Evolutionary conservation across 1,140 invertebrate species (phyloP), one percentile per base, ranked within the genome.

Genomic region (Conus betulinus): DNA sequence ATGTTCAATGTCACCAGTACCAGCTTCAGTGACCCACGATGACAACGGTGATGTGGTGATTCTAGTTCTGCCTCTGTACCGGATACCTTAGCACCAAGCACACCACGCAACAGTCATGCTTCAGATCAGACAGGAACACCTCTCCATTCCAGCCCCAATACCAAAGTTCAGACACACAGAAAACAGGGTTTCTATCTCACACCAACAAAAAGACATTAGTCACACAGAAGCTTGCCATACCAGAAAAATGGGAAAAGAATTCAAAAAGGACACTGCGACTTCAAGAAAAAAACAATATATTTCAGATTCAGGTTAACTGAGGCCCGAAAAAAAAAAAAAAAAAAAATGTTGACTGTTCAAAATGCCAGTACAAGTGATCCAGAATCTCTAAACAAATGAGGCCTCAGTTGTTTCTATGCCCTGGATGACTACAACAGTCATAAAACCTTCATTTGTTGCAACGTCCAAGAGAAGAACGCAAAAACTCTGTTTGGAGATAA

Each of bases 261-360:
- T 8, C 23, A 8, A 23, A 23, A n/a, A 76, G 23, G 74, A n/a
- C 23, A 8, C 27, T 76, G 74, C 74, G 27, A 8, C 23, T 76
- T 8, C 74, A 76, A 23, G 74, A 23, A n/a, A 76, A 76, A 76
- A 23, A 76, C 8, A 8, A 23, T n/a, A n/a, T n/a, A n/a, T n/a
- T n/a, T n/a, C n/a, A n/a, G n/a, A n/a, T n/a, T n/a, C n/a, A n/a
- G n/a, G n/a, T n/a, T n/a, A n/a, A n/a, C n/a, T n/a, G n/a, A n/a
- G n/a, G n/a, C n/a, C n/a, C n/a, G n/a, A n/a, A n/a, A n/a, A 76
- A 76, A 27, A n/a, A 23, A 76, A 6, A n/a, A n/a, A n/a, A 11
- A 23, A 76, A 76, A 76, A n/a, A 27, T 7, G 74, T 76, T 23
- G 74, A 76, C 74, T 76, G 74, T 23, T 76, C 74, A 76, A 76